These are phyloP conservation scores for Neosilurus mollespiculum DNA, from an alignment of 2,797 vertebrate genomes.

Conservation along the genomic window DNA sequence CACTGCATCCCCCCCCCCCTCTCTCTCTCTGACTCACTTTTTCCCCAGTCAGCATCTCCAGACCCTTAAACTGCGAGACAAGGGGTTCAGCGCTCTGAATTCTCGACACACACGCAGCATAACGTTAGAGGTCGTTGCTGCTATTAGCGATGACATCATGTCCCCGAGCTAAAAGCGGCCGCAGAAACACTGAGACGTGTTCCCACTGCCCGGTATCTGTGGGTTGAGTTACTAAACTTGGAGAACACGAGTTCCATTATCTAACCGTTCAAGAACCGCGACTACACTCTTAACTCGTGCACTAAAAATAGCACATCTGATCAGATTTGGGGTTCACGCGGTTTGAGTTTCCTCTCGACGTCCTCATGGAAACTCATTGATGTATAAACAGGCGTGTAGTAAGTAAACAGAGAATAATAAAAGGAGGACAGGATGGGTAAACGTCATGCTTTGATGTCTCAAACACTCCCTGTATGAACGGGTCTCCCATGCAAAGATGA, in stretches of 20 bases:
- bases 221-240: background rate
- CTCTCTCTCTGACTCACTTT: conserved; percentile 66
- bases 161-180: conserved; percentile 38
- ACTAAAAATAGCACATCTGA: background rate
- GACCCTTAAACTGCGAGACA: conserved; percentile 49
- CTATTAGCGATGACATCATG: conserved; percentile 49
- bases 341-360: background rate
- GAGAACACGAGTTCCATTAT: background rate
- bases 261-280: background rate
- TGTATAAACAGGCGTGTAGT: background rate
- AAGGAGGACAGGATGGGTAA: background rate
- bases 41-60: conserved; percentile 71
- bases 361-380: background rate
- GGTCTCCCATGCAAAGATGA: background rate
- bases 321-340: background rate
- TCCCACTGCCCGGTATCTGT: background rate
- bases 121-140: conserved; percentile 27
- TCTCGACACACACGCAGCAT: conserved; percentile 16
- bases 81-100: conserved; percentile 32
- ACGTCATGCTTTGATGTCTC: background rate
- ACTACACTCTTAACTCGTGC: background rate
- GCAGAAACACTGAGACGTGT: conserved; percentile 1
- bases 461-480: background rate
- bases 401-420: background rate
- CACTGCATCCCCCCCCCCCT: conserved; percentile 34